Evolutionary conservation across 2,888 invertebrate genomes (phyloP).

Genomic region (Patella ulyssiponensis): DNA sequence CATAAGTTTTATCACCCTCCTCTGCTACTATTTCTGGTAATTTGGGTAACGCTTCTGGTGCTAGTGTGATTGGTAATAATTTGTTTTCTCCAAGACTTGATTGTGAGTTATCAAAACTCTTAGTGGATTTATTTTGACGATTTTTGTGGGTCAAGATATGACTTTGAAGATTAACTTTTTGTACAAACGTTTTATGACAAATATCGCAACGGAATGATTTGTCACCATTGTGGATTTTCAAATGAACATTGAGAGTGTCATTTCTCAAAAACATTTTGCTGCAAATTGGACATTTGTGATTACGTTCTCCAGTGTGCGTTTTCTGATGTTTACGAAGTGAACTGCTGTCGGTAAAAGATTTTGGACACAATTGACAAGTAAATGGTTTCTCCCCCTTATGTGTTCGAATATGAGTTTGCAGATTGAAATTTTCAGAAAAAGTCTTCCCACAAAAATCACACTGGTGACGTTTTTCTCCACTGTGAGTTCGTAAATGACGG

Average conservation of each 20-base stretch:
- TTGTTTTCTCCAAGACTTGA: too few species aligned
- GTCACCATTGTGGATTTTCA: constrained; percentile 13
- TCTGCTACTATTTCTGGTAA: too few species aligned
- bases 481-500: constrained; percentile 11
- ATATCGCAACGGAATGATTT: constrained; percentile 17
- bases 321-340: constrained; percentile 1
- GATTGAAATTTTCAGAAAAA: constrained; percentile 5
- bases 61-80: too few species aligned
- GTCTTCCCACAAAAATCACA: constrained; percentile 10
- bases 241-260: constrained; percentile 12
- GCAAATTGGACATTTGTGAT: constrained; percentile 11
- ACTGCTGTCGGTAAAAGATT: constrained; percentile 9
- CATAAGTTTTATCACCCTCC: too few species aligned
- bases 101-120: too few species aligned
- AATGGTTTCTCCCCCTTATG: constrained; percentile 14
- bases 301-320: constrained; percentile 12
- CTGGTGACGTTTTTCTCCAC: constrained; percentile 12
- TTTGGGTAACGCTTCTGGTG: too few species aligned
- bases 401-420: constrained; percentile 10
- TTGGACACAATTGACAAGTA: constrained; percentile 3
- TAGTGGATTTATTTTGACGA: not conserved
- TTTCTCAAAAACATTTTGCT: constrained; percentile 14
- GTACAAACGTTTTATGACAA: constrained; percentile 12
- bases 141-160: constrained; percentile 11
- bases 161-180: constrained; percentile 13